phyloP scores from a whole-genome alignment of 1,140 invertebrate species.

The Polyergus mexicanus region DNA sequence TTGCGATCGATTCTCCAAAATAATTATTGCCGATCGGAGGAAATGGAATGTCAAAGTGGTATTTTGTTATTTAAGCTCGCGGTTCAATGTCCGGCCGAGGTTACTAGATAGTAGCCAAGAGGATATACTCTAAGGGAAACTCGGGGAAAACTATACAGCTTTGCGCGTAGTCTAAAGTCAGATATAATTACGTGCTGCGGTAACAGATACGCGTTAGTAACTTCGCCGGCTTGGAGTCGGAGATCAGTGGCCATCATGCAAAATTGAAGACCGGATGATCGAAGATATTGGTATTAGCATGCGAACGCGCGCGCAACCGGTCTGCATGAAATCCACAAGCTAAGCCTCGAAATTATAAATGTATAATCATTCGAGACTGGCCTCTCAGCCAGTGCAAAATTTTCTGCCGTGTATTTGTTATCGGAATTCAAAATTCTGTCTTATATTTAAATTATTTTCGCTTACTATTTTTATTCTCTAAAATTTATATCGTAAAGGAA shows the following conservation, averaged over 20 bases:
- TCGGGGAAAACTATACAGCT: conserved; percentile 56
- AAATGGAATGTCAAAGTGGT: conserved; percentile 24
- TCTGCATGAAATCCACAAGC: not conserved
- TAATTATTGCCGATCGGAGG: conserved; percentile 39
- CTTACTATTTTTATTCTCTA: not conserved
- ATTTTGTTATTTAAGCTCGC: conserved; percentile 65
- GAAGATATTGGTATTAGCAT: conserved; percentile 1
- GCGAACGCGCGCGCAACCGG: not conserved
- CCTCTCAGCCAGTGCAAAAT: not conserved
- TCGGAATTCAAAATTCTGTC: not conserved
- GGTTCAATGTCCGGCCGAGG: conserved; percentile 53
- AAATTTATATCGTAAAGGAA: not conserved
- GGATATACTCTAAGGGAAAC: not conserved
- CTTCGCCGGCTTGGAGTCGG: not conserved
- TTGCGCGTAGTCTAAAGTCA: conserved; percentile 48
- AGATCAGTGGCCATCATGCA: conserved; percentile 25
- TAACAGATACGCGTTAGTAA: conserved; percentile 62
- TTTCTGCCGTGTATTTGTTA: not conserved
- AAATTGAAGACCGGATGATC: conserved; percentile 44
- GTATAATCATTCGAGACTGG: conserved; percentile 18
- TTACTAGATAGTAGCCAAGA: conserved; percentile 23
- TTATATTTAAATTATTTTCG: not conserved
- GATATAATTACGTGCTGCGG: conserved; percentile 74
- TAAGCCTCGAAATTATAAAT: conserved; percentile 33
- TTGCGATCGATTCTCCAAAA: conserved; percentile 12